Base-by-base conservation (phyloP, 2,888 invertebrate species). In the Leptura quadrifasciata region DNA sequence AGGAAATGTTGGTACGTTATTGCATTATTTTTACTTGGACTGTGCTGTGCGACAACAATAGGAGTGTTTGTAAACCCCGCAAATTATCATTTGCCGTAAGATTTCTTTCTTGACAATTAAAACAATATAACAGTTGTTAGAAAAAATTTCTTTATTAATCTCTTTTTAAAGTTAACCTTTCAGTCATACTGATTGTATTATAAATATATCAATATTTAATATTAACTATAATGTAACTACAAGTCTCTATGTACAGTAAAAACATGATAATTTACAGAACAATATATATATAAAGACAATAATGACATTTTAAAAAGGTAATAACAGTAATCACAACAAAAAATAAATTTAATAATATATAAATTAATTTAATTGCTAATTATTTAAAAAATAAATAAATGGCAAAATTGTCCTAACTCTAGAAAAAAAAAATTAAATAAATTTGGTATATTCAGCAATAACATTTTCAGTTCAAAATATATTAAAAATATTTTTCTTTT, bases 161-260 rank as follows among this genome's bases (percentile, higher is more conserved):
- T 85, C 83, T 85, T 84, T n/a, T 84, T 86, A 80, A 84, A 83
- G 83, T 84, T 84, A 84, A 86, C 86, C 84, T 83, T 85, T 88
- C 87, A 88, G 87, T 87, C 87, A 86, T 84, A 86, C 88, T 86
- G 88, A 87, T 88, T 88, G 87, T 86, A 87, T 88, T 89, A 89
- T 89, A 89, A 89, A 89, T 89, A 89, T 89, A 89, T 88, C 88
- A 88, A 88, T 89, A 87, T 88, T 88, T 85, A 87, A 87, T 86
- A 83, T 81, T 86, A 87, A 87, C 85, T 85, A 86, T 87, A 86
- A 85, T 85, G 83, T 84, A 87, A 86, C 87, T 88, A 87, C 83
- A 85, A 85, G 83, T 87, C 84, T 84, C 86, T 89, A 88, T 88
- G 84, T 88, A 88, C 88, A 88, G 85, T 87, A 87, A 88, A 87